Evolutionary conservation across 1,140 invertebrate species (phyloP), one percentile per base, ranked within the genome.

Genomic region (Listronotus bonariensis): DNA sequence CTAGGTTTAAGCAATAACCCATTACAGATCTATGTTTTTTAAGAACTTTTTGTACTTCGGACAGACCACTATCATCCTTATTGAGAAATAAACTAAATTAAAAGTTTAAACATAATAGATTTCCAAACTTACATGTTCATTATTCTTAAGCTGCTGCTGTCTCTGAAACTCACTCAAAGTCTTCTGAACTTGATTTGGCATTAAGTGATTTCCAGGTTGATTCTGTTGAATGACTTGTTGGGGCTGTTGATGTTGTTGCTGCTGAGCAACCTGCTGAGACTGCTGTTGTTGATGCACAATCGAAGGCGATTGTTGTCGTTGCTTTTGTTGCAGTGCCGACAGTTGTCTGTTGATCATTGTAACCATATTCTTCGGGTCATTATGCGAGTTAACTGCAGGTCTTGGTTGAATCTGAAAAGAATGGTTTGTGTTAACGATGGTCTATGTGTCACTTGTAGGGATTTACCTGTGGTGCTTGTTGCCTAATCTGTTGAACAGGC

Each of bases 181-280:
- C 41, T 43, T 43, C n/a, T 43, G 41, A 42, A 42, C 14, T 42
- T 42, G 41, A 14, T n/a, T 14, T 5, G 41, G 6, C 3, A 43
- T 15, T 18, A 43, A 11, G 1, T 43, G 41, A 18, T n/a, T 18
- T 7, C 41, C 17, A 26, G 46, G 6, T 49, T 49, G 46, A 20
- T 1, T 3, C 18, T 49, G 46, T 11, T 49, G 46, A 31, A 18
- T 18, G 7, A 49, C 20, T 10, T 49, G 46, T 14, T 45, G 42
- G 1, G 17, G 7, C 20, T 48, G 56, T 52, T 51, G 57, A 17
- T 15, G 36, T 36, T 15, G 62, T 26, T 78, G 62, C 61, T 76
- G 67, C 52, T 75, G 75, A 45, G 43, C 41, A 26, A 26, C 11
- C 10, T 64, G 62, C 34, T 68, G 65, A 8, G 18, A 3, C 32